Evolutionary conservation across 2,888 invertebrate species (phyloP), one percentile per base, ranked within the genome.

Genomic region (Nephrocerus scutellatus): DNA sequence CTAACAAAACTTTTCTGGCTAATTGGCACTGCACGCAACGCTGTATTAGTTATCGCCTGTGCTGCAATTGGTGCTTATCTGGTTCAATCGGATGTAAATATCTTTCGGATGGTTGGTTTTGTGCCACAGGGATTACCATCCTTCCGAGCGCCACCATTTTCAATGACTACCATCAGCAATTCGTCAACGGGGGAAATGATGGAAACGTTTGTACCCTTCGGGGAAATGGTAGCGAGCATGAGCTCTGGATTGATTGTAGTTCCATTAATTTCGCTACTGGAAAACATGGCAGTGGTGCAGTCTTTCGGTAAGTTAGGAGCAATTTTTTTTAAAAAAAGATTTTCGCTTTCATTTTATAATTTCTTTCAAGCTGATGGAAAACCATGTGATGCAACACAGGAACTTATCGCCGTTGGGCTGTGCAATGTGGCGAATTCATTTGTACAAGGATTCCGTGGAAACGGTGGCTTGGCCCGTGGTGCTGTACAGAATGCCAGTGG

Each of bases 401-500:
- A 93, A 72, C 74, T 93, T 56, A 75, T 92, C 46, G 90, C 93
- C 5, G 78, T 91, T 26, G 89, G 89, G 26, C 61, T 84, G 6
- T 62, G 66, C 39, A 86, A 87, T 67, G 74, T 93, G 38, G 79
- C 82, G 47, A 90, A 87, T 66, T 85, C 87, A 1, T 88, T 93
- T 71, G 81, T 89, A 53, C 82, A 82, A 59, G 82, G 85, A 1
- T 91, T 87, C 45, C 70, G 92, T 8, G 82, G 86, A 15, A 80
- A 84, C 41, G 92, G 87, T 44, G 84, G 86, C 23, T 72, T 89
- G 43, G 85, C 87, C 28, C 75, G 88, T 52, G 84, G 89, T 53
- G 92, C 92, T 30, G 90, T 95, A 14, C 82, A 87, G 61, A 87
- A 90, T 60, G 82, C 85, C 46, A 89, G 89, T 56, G 92, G 92